phyloP scores from a whole-genome alignment of 2,113 vertebrate genomes.

The Burhinus oedicnemus region DNA sequence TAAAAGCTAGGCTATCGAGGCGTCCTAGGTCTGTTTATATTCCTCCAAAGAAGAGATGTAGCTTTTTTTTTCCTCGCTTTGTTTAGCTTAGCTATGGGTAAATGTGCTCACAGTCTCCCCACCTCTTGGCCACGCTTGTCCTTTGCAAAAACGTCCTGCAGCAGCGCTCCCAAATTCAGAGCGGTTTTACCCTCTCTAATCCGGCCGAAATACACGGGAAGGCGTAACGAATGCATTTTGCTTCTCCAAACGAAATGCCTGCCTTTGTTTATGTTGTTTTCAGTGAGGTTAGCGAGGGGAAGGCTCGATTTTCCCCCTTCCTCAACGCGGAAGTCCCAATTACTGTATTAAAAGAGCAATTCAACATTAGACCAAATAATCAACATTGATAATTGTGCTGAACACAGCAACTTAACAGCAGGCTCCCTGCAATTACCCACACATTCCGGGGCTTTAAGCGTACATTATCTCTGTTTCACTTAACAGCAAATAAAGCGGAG shows the following conservation, averaged over 20 bases:
- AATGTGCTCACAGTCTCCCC: slow-evolving; percentile 5
- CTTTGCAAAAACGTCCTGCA: slow-evolving; percentile 20
- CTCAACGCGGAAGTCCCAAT: slow-evolving; percentile 55
- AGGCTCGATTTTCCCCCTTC: slow-evolving; percentile 50
- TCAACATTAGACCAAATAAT: slow-evolving; percentile 49
- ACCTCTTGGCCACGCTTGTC: slow-evolving; percentile 31
- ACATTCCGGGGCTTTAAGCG: slow-evolving; percentile 45
- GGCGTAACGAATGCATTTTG: slow-evolving; percentile 68
- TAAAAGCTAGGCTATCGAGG: slow-evolving; percentile 59
- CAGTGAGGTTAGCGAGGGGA: slow-evolving; percentile 43
- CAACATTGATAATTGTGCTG: slow-evolving; percentile 50
- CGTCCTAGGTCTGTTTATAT: slow-evolving; percentile 74
- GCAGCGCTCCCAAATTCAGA: slow-evolving; percentile 39
- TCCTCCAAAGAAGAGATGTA: slow-evolving; percentile 57
- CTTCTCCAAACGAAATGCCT: slow-evolving; percentile 62
- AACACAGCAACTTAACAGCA: slow-evolving; percentile 51
- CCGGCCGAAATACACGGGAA: slow-evolving; percentile 49
- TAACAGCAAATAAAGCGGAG: slow-evolving; percentile 58
- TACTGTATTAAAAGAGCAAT: slow-evolving; percentile 58
- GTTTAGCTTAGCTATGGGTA: slow-evolving; percentile 33
- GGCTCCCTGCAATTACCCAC: slow-evolving; percentile 49
- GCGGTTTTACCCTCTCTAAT: slow-evolving; percentile 53
- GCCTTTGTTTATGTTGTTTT: slow-evolving; percentile 66
- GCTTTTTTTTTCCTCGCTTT: not conserved
- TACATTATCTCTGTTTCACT: slow-evolving; percentile 63